Evolutionary conservation across 1,140 invertebrate species (phyloP), one percentile per base, ranked within the genome.

Genomic region (Cheumatopsyche charites): DNA sequence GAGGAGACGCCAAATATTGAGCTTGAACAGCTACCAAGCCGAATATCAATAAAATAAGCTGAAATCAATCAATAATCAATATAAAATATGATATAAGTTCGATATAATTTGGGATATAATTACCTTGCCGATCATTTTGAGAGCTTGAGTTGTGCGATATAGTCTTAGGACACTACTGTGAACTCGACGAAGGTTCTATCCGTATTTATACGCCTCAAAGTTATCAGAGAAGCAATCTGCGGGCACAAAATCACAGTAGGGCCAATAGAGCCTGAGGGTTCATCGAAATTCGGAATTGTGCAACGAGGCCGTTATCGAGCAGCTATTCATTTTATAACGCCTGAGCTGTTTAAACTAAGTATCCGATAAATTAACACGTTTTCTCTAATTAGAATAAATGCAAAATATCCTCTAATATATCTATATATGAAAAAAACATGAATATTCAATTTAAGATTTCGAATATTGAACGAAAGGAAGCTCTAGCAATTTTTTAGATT

Each of bases 11-110:
- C 72, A 82, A 76, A n/a, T 82, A 77, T 67, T 81, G 82, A 25
- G 81, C 83, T 76, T 80, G 82, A 75, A 78, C 82, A 13, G 80
- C 79, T 17, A 82, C 82, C 79, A 84, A 74, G 65, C 83, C 75
- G 75, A 80, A 81, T 78, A 81, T 80, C 25, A 83, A 74, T 62
- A 80, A 79, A 74, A 69, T 19, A 19, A 73, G 49, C 72, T 73
- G 36, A 9, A 69, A 67, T 21, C n/a, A 45, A 62, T n/a, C n/a
- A 26, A 71, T 25, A 49, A 9, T 36, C 29, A 36, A 36, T 9
- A 36, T 36, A 36, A 36, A 3, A 36, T 36, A 36, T 36, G 3
- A 9, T 36, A 4, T 4, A 36, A 36, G 9, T 36, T 36, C 9
- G 9, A 3, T 4, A 36, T 36, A 36, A 62, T 62, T 2, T 7